These are phyloP conservation scores for Thereva nobilitata DNA, from an alignment of 2,888 invertebrate genomes.

Conservation along the genomic window DNA sequence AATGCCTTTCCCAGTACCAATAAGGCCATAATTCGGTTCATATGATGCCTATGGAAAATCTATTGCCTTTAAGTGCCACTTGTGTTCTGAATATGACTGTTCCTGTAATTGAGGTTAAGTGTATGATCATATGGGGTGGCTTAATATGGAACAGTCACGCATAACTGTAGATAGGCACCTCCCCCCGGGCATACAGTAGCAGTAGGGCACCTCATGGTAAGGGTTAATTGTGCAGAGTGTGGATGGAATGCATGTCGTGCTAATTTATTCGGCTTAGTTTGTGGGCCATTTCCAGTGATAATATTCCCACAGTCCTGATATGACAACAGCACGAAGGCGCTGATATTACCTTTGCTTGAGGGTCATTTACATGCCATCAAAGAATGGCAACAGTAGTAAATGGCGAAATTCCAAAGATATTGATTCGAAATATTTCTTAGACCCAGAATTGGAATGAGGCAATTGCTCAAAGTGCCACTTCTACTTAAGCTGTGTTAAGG, in stretches of 20 bases:
- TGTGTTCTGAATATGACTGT: constrained; percentile 35
- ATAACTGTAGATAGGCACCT: constrained; percentile 2
- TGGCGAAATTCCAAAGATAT: no score
- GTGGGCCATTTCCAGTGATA: constrained; percentile 28
- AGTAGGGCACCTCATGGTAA: not conserved
- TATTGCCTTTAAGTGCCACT: constrained; percentile 36
- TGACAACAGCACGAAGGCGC: constrained; percentile 4
- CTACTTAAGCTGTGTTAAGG: no score
- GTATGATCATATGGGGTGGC: constrained; percentile 34
- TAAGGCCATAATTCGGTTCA: constrained; percentile 35
- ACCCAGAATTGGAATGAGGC: no score
- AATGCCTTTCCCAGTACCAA: constrained; percentile 38
- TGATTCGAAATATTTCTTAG: no score
- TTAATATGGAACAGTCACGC: constrained; percentile 36
- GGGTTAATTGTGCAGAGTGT: constrained; percentile 12
- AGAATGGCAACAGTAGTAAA: no score
- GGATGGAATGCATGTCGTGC: constrained; percentile 29
- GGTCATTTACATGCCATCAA: no score
- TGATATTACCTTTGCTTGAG: no score
- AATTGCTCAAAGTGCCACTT: no score
- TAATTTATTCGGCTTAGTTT: constrained; percentile 29
- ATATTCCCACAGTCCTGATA: constrained; percentile 13
- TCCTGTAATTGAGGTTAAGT: constrained; percentile 38
- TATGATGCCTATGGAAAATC: constrained; percentile 34
- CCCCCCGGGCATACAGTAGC: not conserved